Base-by-base conservation (phyloP, 1,140 invertebrate species). In the Brachystomella parvula region DNA sequence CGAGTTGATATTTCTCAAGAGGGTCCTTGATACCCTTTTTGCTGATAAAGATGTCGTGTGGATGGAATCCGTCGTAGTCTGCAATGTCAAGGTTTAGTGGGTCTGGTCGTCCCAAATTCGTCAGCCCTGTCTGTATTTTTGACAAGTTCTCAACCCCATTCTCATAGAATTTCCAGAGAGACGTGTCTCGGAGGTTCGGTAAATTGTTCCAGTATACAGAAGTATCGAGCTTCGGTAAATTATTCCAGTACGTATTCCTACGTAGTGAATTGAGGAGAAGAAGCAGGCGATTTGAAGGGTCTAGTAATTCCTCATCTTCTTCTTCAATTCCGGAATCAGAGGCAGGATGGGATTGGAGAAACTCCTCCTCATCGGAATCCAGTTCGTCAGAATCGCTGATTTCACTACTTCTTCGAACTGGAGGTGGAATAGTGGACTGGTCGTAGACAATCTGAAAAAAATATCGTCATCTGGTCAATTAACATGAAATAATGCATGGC, bases 111-210 rank as follows among this genome's bases (percentile, higher is more conserved):
- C 2, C 29, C 59, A 21, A 15, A 44, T 44, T 44, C 29, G 3
- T 61, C 56, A 30, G 12, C 6, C 32, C 47, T 30, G 33, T 62
- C 47, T n/a, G 33, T 12, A 44, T 12, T 47, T 26, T 47, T 26
- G 33, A 53, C 28, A 56, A 63, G 61, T 26, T 63, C 29, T 30
- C 28, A 24, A 61, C 61, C 56, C 35, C 58, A 32, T 70, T 69
- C 49, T 72, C 71, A 24, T 72, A 72, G 15, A 72, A 67, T 53
- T 63, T 67, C 71, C 71, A 72, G 9, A 72, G 24, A 9, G 67
- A 60, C 1, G 71, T 67, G 26, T 70, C 68, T 17, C 63, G 56
- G 12, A 72, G 29, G 47, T 68, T 68, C 3, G 65, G 32, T 24
- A 57, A 57, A 57, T 24, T 62, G 26, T 6, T 6, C 9, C 6